Conservation (phyloP, 2,888 invertebrate genomes). For the Eledona agricola region DNA sequence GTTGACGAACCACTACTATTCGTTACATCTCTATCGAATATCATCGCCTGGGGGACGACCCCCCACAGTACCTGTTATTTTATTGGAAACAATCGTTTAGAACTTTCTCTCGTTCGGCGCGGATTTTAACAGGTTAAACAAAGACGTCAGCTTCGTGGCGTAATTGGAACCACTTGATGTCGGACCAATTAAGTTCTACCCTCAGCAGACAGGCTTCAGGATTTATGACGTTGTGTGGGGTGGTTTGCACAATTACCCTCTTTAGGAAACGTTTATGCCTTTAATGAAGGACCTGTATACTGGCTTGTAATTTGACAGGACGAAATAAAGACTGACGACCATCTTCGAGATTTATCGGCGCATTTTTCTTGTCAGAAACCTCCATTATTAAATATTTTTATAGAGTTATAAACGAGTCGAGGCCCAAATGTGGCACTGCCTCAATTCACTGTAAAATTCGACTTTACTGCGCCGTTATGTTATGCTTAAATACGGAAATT, state of each 20-base stretch:
- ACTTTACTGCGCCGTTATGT: constrained; percentile 9
- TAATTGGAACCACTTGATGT: constrained; percentile 28
- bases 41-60: constrained; percentile 38
- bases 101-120: constrained; percentile 11
- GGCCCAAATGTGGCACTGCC: constrained; percentile 11
- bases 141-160: constrained; percentile 21
- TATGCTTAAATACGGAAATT: constrained; percentile 5
- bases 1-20: constrained; percentile 34
- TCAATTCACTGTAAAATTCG: constrained; percentile 20
- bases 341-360: constrained; percentile 28
- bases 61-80: constrained; percentile 39
- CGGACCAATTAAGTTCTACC: constrained; percentile 39
- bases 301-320: constrained; percentile 34
- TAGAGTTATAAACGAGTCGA: constrained; percentile 20
- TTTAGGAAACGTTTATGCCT: constrained; percentile 42
- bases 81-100: constrained; percentile 21
- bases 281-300: constrained; percentile 38
- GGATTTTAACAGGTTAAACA: constrained; percentile 23
- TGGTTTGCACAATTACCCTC: constrained; percentile 41
- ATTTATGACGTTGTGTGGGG: constrained; percentile 41
- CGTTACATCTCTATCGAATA: constrained; percentile 37
- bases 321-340: constrained; percentile 23
- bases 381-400: constrained; percentile 32
- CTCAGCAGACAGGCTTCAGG: constrained; percentile 35
- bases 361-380: constrained; percentile 21